Percentiles rank a stretch among this genome's conserved stretches.
These are phyloP conservation scores for Spodoptera exigua DNA, from an alignment of 2,888 invertebrate genomes.

Conservation along the genomic window DNA sequence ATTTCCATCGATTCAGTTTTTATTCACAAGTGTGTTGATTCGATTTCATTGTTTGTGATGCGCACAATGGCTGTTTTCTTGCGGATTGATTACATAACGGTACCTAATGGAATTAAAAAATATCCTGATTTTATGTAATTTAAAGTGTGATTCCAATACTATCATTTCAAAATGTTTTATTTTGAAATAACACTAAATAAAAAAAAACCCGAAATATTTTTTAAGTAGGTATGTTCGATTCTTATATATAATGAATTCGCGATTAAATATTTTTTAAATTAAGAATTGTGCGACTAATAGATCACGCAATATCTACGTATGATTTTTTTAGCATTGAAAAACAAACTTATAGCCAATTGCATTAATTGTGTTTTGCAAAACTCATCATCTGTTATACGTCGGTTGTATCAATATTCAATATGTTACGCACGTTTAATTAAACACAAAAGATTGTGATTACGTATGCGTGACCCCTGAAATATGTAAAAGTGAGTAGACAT, in stretches of 20 bases:
- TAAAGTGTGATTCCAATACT: no score
- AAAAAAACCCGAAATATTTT: no score
- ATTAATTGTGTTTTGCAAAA: conserved; percentile 11
- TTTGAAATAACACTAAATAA: no score
- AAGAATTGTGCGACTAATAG: no score
- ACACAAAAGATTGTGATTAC: conserved; percentile 31
- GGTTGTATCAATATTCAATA: conserved; percentile 4
- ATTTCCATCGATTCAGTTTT: conserved; percentile 76
- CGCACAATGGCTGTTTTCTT: conserved; percentile 78
- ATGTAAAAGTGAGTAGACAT: conserved; percentile 25
- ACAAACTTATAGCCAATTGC: background rate
- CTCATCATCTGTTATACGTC: conserved; percentile 5
- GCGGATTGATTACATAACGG: conserved; percentile 70
- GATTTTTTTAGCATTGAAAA: background rate
- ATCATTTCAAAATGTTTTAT: no score
- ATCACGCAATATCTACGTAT: no score
- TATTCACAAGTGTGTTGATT: conserved; percentile 58
- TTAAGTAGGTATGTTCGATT: no score
- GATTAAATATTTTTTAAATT: no score
- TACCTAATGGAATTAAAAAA: background rate
- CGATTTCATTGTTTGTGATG: conserved; percentile 72
- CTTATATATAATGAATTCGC: no score
- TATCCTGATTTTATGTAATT: conserved; percentile 17
- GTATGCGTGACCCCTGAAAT: conserved; percentile 52
- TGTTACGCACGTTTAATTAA: conserved; percentile 7